Base-by-base conservation (phyloP, 2,888 invertebrate species). In the Marasmarcha lunaedactyla region DNA sequence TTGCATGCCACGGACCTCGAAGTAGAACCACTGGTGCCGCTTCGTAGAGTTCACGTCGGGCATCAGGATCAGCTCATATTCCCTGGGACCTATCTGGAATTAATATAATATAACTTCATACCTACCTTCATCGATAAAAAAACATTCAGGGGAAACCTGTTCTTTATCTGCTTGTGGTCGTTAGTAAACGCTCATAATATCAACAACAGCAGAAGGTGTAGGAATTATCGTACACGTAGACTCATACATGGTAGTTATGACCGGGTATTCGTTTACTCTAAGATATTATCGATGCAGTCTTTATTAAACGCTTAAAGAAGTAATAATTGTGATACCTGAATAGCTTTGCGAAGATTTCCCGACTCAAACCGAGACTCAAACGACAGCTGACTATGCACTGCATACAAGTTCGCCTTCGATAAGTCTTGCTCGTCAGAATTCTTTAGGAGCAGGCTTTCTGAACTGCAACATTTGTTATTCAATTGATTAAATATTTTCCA, bases 1-100 rank as follows among this genome's bases (percentile, higher is more conserved):
- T 39, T 89, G 86, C 89, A 93, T 93, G 64, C 91, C 90, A 33
- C 87, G 86, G n/a, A 95, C 90, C 74, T 93, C 90, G 61, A 95
- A 95, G 73, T 95, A 95, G 72, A 95, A 95, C 95, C 95, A 95
- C 58, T 94, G 93, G 60, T 91, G 91, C 47, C 94, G 90, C 43
- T 87, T 87, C 14, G 84, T 85, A 1, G 92, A 90, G 71, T 94
- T 93, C 35, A 94, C 89, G 62, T 95, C 95, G 1, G 94, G 91
- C 68, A 89, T 90, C 45, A 95, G 71, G 44, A 94, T 88, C 45
- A 95, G 77, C 62, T 95, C 93, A 65, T 95, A 95, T 59, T 94
- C 94, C 57, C 86, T 84, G 35, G 87, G 84, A 48, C 90, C 88
- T 57, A 91, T 87, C 92, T 93, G 71, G 39, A 38, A 33, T 30